Evolutionary conservation across 1,140 invertebrate genomes (phyloP).

Genomic region (Caerostris darwini): DNA sequence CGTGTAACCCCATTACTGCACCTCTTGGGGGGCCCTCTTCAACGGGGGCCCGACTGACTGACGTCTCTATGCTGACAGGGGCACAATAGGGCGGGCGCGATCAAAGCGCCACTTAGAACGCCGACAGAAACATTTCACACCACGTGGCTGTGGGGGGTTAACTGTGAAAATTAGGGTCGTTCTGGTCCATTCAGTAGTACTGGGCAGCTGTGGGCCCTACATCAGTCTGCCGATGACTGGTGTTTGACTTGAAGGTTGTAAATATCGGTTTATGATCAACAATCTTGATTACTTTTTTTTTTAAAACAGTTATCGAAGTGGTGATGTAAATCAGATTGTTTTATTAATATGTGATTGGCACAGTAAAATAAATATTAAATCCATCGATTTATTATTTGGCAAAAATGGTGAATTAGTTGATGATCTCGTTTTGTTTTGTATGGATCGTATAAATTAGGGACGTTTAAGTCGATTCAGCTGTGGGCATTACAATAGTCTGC

Average conservation of each 20-base stretch:
- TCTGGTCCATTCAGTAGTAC: background rate
- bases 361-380: no score
- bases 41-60: slow-evolving; percentile 44
- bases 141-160: slow-evolving; percentile 32
- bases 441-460: slow-evolving; percentile 70
- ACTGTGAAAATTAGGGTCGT: slow-evolving; percentile 63
- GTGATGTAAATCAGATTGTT: no score
- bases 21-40: slow-evolving; percentile 38
- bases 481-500: no score
- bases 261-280: background rate
- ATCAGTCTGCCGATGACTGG: background rate
- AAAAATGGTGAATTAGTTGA: no score
- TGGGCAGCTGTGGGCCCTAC: background rate
- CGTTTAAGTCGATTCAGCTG: background rate
- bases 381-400: no score
- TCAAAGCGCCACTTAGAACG: slow-evolving; percentile 44
- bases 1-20: slow-evolving; percentile 63
- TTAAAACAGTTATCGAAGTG: no score
- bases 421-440: no score
- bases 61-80: slow-evolving; percentile 76
- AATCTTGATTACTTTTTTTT: no score
- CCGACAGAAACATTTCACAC: slow-evolving; percentile 76
- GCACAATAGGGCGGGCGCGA: slow-evolving; percentile 48
- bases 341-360: no score
- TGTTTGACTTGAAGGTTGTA: background rate